A percentile compares a stretch with the other conserved stretches of the same genome.
These are phyloP conservation scores for Loriculus beryllinus DNA, from an alignment of 2,797 vertebrate genomes.

Conservation along the genomic window DNA sequence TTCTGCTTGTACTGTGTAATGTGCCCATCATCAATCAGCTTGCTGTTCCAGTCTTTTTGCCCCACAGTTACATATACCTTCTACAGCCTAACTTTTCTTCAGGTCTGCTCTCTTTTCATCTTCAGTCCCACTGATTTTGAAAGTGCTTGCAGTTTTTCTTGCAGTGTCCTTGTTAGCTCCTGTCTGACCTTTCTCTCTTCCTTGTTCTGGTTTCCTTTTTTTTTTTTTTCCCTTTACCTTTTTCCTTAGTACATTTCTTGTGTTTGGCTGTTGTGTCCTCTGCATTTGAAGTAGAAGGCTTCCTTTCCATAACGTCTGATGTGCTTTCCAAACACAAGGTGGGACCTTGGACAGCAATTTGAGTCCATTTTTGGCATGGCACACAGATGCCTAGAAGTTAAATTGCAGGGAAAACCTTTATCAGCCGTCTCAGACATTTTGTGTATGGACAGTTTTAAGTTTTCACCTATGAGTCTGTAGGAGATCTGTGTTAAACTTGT, in stretches of 20 bases:
- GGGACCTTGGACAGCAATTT: neutral
- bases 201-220: neutral
- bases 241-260: neutral
- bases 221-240: too few species aligned
- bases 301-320: neutral
- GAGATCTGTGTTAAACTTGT: neutral
- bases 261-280: conserved; percentile 40
- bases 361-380: neutral
- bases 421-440: neutral
- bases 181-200: conserved; percentile 5
- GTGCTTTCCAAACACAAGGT: neutral
- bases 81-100: neutral
- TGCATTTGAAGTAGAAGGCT: conserved; percentile 4
- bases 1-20: conserved; percentile 39
- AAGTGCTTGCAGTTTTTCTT: conserved; percentile 30
- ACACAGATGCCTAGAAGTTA: neutral
- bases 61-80: neutral
- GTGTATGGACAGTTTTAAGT: neutral
- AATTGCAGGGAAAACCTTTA: neutral
- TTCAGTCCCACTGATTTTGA: neutral
- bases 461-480: neutral
- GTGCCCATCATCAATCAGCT: conserved; percentile 34
- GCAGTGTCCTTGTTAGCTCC: conserved; percentile 23
- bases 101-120: conserved; percentile 35
- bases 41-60: neutral